phyloP scores from a whole-genome alignment of 2,113 vertebrate genomes.

The Leptocoma aspasia region DNA sequence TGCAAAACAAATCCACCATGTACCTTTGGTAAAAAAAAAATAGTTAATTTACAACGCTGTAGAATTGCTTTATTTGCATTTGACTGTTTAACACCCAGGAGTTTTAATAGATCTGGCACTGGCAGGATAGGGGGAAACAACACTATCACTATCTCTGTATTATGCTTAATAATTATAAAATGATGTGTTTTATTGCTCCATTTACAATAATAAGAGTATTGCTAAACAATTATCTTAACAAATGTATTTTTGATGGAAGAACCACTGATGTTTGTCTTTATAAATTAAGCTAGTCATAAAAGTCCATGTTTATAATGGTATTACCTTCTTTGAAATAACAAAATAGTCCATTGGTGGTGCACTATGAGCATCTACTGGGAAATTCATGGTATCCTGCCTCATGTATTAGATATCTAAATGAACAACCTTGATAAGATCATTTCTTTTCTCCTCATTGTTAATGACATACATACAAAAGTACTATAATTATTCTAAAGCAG shows the following conservation, averaged over 20 bases:
- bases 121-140: not conserved
- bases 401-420: not conserved
- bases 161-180: not conserved
- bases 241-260: not conserved
- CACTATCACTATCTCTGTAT: not conserved
- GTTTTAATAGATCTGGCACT: not conserved
- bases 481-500: conserved; percentile 1
- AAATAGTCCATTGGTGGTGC: not conserved
- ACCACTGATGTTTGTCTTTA: not conserved
- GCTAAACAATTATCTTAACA: not conserved
- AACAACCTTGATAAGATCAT: not conserved
- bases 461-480: not conserved
- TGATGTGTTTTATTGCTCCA: not conserved
- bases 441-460: not conserved
- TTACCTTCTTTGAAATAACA: not conserved
- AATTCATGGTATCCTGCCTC: not conserved
- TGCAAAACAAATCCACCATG: not conserved
- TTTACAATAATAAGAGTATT: not conserved
- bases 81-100: not conserved
- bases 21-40: not conserved
- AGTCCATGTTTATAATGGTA: not conserved
- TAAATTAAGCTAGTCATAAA: not conserved
- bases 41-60: not conserved
- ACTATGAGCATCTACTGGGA: not conserved
- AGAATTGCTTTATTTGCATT: not conserved